phyloP scores from a whole-genome alignment of 1,140 invertebrate genomes.

The Psix sp. region DNA sequence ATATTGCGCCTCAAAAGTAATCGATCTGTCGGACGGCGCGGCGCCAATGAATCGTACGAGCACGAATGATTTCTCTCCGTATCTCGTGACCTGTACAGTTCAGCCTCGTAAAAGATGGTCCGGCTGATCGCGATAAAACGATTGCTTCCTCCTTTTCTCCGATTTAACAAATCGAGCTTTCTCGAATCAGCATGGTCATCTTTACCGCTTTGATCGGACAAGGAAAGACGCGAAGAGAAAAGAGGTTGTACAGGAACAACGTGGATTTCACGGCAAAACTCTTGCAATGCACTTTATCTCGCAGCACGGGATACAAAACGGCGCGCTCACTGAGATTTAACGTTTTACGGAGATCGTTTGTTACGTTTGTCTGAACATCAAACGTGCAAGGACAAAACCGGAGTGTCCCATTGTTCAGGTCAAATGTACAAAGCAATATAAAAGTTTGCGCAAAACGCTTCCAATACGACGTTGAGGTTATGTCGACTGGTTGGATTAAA shows the following conservation, averaged over 20 bases:
- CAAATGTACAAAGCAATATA: constrained; percentile 48
- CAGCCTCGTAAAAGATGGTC: constrained; percentile 62
- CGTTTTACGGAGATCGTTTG: constrained; percentile 52
- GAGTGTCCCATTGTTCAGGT: constrained; percentile 42
- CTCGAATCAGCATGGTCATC: constrained; percentile 54
- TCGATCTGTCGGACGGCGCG: constrained; percentile 66
- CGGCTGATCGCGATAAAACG: constrained; percentile 68
- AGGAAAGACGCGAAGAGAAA: not conserved
- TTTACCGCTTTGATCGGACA: constrained; percentile 39
- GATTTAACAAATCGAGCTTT: constrained; percentile 67
- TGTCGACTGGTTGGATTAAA: constrained; percentile 24
- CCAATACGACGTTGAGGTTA: constrained; percentile 30
- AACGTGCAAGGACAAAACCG: constrained; percentile 45
- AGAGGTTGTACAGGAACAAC: constrained; percentile 23
- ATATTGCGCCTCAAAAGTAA: constrained; percentile 62
- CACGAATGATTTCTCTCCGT: constrained; percentile 61
- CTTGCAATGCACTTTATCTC: constrained; percentile 48
- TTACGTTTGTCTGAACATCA: constrained; percentile 45
- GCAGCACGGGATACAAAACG: constrained; percentile 35
- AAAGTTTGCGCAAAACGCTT: constrained; percentile 35
- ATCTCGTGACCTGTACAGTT: constrained; percentile 20
- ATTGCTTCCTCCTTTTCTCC: constrained; percentile 53
- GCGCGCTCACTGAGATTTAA: constrained; percentile 44
- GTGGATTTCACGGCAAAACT: constrained; percentile 40
- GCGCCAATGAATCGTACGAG: constrained; percentile 68